phyloP scores from a whole-genome alignment of 1,140 invertebrate genomes.

The Mylabris phalerata region DNA sequence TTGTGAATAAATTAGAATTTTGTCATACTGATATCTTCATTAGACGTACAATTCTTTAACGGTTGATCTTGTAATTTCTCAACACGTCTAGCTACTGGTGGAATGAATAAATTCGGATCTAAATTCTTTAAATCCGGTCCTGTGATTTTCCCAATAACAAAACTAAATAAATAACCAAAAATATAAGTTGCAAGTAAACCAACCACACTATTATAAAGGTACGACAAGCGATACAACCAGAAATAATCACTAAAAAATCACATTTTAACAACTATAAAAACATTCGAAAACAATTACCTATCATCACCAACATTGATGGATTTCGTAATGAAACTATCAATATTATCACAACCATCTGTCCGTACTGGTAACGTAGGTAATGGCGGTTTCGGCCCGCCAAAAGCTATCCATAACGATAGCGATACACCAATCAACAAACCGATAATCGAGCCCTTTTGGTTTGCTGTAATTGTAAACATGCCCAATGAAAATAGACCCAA shows the following conservation, averaged over 20 bases:
- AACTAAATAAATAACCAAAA: conserved; percentile 58
- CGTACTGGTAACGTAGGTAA: conserved; percentile 51
- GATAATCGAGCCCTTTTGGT: conserved; percentile 60
- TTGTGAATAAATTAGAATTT: background rate
- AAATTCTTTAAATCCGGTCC: conserved; percentile 30
- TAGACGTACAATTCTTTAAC: conserved; percentile 3
- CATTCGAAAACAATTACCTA: conserved; percentile 19
- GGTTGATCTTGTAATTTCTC: conserved; percentile 27
- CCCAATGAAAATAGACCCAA: conserved; percentile 74
- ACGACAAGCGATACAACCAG: conserved; percentile 72
- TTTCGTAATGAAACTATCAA: conserved; percentile 4
- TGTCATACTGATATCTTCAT: background rate
- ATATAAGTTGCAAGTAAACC: conserved; percentile 60
- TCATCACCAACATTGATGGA: background rate
- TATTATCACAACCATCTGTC: conserved; percentile 48
- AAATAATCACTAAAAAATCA: conserved; percentile 47
- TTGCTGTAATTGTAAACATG: conserved; percentile 60
- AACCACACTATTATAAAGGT: conserved; percentile 76
- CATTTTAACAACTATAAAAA: conserved; percentile 25
- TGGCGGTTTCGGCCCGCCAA: conserved; percentile 68
- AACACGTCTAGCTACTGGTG: conserved; percentile 51
- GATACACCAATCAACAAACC: conserved; percentile 59
- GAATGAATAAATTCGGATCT: conserved; percentile 59
- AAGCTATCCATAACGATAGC: conserved; percentile 77
- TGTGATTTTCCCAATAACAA: conserved; percentile 36